These are phyloP conservation scores for Ernsta delagoae DNA, from an alignment of 2,888 invertebrate genomes.

Conservation along the genomic window DNA sequence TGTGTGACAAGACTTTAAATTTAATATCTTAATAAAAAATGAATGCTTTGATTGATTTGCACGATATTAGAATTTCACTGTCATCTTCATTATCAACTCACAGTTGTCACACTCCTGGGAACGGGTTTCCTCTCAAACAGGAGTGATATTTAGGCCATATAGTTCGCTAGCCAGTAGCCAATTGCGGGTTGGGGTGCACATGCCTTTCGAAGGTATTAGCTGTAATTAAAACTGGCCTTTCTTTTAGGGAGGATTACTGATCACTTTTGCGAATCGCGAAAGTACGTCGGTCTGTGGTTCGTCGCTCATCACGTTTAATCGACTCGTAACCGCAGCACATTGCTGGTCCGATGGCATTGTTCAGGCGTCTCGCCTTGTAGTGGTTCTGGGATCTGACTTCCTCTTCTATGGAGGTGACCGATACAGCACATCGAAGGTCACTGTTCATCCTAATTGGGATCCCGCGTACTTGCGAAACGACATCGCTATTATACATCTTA, in stretches of 20 bases:
- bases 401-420: slow-evolving; percentile 60
- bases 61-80: too few relatives aligned
- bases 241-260: slow-evolving; percentile 60
- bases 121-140: too few relatives aligned
- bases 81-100: too few relatives aligned
- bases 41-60: too few relatives aligned
- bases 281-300: slow-evolving; percentile 62
- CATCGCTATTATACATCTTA: slow-evolving; percentile 60
- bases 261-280: slow-evolving; percentile 49
- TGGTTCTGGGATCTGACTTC: slow-evolving; percentile 57
- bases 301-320: slow-evolving; percentile 51
- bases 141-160: too few relatives aligned
- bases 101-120: too few relatives aligned
- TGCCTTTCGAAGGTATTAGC: too few relatives aligned
- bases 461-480: slow-evolving; percentile 53
- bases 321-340: slow-evolving; percentile 64
- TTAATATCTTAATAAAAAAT: too few relatives aligned
- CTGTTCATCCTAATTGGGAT: slow-evolving; percentile 57
- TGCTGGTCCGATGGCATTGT: slow-evolving; percentile 61
- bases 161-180: too few relatives aligned
- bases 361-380: slow-evolving; percentile 54
- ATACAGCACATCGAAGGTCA: slow-evolving; percentile 51
- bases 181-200: too few relatives aligned
- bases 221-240: too few relatives aligned
- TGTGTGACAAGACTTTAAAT: too few relatives aligned